A percentile compares a stretch with the other conserved stretches of the same genome.
phyloP scores from a whole-genome alignment of 1,140 invertebrate species.

The Semibalanus balanoides region DNA sequence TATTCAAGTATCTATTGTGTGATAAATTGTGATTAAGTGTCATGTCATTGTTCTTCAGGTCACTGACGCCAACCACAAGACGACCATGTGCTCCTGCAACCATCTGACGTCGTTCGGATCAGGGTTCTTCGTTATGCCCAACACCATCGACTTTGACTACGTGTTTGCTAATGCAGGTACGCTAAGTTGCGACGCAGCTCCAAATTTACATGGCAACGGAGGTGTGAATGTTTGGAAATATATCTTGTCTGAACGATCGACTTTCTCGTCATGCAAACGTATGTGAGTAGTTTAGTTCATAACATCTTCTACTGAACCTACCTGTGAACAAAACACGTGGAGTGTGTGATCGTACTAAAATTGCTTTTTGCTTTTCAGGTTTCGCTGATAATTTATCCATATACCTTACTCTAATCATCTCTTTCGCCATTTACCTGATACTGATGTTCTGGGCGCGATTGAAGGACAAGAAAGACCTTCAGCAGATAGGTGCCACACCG shows the following conservation, averaged over 20 bases:
- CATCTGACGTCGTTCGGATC: conserved; percentile 40
- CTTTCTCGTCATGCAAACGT: too few species aligned
- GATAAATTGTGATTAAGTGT: too few species aligned
- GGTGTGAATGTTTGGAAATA: too few species aligned
- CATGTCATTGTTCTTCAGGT: conserved; percentile 23
- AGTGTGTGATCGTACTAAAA: too few species aligned
- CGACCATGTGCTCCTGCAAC: conserved; percentile 35
- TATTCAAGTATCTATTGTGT: too few species aligned
- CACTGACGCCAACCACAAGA: conserved; percentile 22
- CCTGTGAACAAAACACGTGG: too few species aligned
- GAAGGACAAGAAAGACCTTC: conserved; percentile 35
- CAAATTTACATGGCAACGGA: too few species aligned
- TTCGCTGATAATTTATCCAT: conserved; percentile 39
- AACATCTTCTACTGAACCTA: too few species aligned
- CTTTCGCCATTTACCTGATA: conserved; percentile 31
- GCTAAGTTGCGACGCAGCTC: too few species aligned
- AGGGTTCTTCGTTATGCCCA: conserved; percentile 37
- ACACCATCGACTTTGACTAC: conserved; percentile 40
- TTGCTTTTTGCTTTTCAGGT: conserved; percentile 25
- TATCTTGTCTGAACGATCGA: too few species aligned
- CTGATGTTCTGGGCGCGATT: conserved; percentile 33
- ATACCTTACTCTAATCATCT: conserved; percentile 37
- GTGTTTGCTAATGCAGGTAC: conserved; percentile 35
- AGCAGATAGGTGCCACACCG: conserved; percentile 35
- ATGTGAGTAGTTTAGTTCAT: too few species aligned